A percentile compares a stretch with the other conserved stretches of the same genome.
Conservation (phyloP, 2,797 vertebrate species). For the Eutrigla gurnardus region DNA sequence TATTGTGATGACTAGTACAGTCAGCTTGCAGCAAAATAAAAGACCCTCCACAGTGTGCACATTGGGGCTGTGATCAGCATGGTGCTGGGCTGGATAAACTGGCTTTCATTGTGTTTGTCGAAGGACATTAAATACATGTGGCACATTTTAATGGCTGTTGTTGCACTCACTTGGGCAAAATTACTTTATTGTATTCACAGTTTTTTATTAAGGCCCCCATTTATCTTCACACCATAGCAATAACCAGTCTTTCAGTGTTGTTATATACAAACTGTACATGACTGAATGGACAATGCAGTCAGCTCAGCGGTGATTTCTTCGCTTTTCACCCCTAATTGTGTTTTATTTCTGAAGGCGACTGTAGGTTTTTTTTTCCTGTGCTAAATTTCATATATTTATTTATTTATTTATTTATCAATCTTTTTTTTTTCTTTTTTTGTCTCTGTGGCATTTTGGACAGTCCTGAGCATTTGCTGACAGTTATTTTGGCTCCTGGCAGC, state of each 20-base stretch:
- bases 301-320: background rate
- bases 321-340: constrained; percentile 46
- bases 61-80: constrained; percentile 40
- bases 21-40: constrained; percentile 36
- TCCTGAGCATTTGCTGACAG: constrained; percentile 81
- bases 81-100: constrained; percentile 15
- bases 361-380: constrained; percentile 20
- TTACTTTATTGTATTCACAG: constrained; percentile 42
- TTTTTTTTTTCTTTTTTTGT: constrained; percentile 58
- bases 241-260: constrained; percentile 15
- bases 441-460: constrained; percentile 81
- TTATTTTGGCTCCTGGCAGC: constrained; percentile 82
- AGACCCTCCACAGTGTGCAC: constrained; percentile 19
- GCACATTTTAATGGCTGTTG: constrained; percentile 43
- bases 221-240: constrained; percentile 37
- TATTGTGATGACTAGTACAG: constrained; percentile 24
- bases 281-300: constrained; percentile 48
- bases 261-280: constrained; percentile 32
- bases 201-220: constrained; percentile 39
- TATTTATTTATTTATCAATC: constrained; percentile 62
- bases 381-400: constrained; percentile 60
- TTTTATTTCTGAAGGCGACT: constrained; percentile 36
- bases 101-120: constrained; percentile 37
- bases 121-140: constrained; percentile 37
- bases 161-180: constrained; percentile 39